Base-by-base conservation (phyloP, 2,113 vertebrate genomes). In the Archilochus colubris region DNA sequence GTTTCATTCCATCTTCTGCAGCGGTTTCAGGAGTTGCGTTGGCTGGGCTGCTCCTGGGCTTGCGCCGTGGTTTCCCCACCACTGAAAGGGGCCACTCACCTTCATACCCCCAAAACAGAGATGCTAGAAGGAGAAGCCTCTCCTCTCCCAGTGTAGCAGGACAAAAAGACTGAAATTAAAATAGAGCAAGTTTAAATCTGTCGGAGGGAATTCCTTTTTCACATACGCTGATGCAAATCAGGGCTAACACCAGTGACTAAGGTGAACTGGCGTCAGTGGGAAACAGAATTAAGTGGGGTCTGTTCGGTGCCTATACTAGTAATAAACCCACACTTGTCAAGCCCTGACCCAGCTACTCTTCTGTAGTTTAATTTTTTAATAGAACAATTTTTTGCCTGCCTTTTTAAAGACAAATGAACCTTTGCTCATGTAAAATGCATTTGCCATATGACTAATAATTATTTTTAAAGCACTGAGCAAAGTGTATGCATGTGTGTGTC, bases 261-360 rank as follows among this genome's bases (percentile, higher is more conserved):
- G 86, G 73, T 72, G 64, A 93, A 86, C 66, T 86, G 90, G 90
- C 61, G 58, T 93, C 95, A 91, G 91, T 96, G 91, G 88, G 76
- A 94, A 95, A 74, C 51, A 53, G 73, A 90, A 88, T 79, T 86
- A 92, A 90, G 22, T 21, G 46, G 92, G 90, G 59, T 95, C 86
- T 16, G 8, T 91, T 90, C 67, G 4, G 46, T 53, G 46, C 82
- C 73, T 20, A 0, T 86, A 1, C 14, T 73, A 82, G 43, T 94
- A 93, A 76, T 64, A 75, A 90, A 20, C 57, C 62, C 51, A 73
- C 38, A 61, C 20, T 86, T 64, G 75, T 30, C 1, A 3, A 36
- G 69, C 40, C 36, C 68, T 91, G 64, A 76, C 57, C 57, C 38
- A 72, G 38, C 57, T 6, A 15, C 61, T 91, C 73, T 92, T 93